phyloP scores from a whole-genome alignment of 2,113 vertebrate genomes.

The Amia ocellicauda region DNA sequence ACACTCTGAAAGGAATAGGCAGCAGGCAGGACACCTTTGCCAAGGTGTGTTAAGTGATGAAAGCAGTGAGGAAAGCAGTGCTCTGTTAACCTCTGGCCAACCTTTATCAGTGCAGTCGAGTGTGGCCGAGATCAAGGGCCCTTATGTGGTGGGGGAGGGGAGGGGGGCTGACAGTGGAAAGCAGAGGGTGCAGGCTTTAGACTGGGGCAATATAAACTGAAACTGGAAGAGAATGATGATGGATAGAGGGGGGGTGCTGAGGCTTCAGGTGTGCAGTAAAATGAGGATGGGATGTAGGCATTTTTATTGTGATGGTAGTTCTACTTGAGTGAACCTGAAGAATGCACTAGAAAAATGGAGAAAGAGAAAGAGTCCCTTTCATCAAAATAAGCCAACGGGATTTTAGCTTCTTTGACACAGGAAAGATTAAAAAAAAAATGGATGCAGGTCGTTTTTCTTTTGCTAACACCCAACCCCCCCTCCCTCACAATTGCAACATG shows the following conservation, averaged over 20 bases:
- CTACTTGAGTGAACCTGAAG: conserved; percentile 66
- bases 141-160: background rate
- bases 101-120: background rate
- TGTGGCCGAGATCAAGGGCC: conserved; percentile 20
- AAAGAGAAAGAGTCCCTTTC: conserved; percentile 56
- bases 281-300: conserved; percentile 23
- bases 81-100: background rate
- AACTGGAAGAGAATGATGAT: conserved; percentile 1
- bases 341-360: conserved; percentile 57
- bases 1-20: conserved; percentile 24
- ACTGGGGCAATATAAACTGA: background rate
- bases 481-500: conserved; percentile 1
- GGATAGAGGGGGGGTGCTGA: background rate
- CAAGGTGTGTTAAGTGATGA: conserved; percentile 8
- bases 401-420: conserved; percentile 34
- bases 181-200: background rate
- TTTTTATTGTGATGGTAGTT: conserved; percentile 48
- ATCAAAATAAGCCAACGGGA: conserved; percentile 42
- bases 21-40: conserved; percentile 9
- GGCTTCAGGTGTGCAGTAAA: conserved; percentile 7
- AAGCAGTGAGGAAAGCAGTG: conserved; percentile 2
- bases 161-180: background rate
- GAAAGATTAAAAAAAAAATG: conserved; percentile 40
- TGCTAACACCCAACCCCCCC: conserved; percentile 27
- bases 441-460: conserved; percentile 35